These are phyloP conservation scores for Eurois occulta DNA, from an alignment of 2,888 invertebrate species.

Conservation along the genomic window DNA sequence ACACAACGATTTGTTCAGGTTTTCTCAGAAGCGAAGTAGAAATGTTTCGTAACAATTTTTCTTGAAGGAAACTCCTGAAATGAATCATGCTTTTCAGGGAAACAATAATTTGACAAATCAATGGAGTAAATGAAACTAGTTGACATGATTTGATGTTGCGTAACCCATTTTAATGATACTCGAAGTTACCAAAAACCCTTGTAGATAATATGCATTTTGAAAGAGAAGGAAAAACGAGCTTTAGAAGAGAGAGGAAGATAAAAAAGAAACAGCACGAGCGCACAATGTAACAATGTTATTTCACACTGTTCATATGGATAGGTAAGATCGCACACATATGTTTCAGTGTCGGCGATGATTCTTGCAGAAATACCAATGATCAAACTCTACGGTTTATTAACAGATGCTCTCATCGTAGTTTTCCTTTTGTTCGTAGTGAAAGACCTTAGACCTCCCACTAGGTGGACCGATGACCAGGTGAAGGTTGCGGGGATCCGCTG, in stretches of 20 bases:
- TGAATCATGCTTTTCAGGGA: background rate
- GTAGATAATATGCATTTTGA: background rate
- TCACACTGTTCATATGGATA: background rate
- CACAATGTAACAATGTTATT: background rate
- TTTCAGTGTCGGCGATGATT: background rate
- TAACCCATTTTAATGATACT: background rate
- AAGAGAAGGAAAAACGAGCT: background rate
- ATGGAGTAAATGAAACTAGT: too few relatives aligned
- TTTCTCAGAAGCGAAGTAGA: conserved; percentile 5
- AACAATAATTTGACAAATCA: background rate
- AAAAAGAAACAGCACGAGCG: background rate
- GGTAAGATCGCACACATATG: background rate
- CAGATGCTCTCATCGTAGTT: background rate
- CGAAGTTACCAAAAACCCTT: background rate
- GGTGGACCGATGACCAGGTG: too few relatives aligned
- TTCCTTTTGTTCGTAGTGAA: background rate
- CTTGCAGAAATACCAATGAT: background rate
- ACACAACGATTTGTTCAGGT: conserved; percentile 23
- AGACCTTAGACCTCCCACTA: too few relatives aligned
- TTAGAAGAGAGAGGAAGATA: background rate
- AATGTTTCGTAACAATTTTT: background rate
- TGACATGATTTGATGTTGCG: background rate
- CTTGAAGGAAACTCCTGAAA: background rate
- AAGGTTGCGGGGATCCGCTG: too few relatives aligned
- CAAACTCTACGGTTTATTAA: background rate